Conservation (phyloP, 1,140 invertebrate species). For the Gonatopus flavifemur region DNA sequence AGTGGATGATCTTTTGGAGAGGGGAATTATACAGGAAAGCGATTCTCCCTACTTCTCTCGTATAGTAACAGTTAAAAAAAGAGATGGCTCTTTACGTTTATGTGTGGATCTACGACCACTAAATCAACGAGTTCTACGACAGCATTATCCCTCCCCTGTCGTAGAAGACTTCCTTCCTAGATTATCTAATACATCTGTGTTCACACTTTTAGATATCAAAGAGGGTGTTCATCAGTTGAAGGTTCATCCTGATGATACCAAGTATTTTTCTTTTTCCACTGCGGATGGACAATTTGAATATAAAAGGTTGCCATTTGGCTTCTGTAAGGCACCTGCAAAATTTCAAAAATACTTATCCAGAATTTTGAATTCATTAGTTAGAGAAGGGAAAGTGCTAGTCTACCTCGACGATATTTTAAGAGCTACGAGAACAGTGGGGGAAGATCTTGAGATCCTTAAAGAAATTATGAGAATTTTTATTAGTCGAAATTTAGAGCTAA, state of each 20-base stretch:
- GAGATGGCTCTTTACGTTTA: background rate
- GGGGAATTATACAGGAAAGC: slow-evolving; percentile 3
- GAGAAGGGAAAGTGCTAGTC: background rate
- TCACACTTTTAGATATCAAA: too few species aligned
- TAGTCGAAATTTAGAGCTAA: background rate
- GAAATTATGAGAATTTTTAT: background rate
- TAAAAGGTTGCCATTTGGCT: background rate
- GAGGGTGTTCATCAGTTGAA: background rate
- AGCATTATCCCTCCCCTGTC: background rate
- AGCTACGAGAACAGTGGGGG: background rate
- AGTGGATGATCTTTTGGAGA: background rate
- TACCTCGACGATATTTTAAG: too few species aligned
- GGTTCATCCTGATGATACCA: too few species aligned
- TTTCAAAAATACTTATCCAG: background rate
- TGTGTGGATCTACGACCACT: too few species aligned
- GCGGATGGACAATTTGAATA: background rate
- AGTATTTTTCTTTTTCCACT: too few species aligned
- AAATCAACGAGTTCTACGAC: background rate
- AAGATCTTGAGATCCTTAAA: background rate
- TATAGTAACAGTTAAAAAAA: background rate
- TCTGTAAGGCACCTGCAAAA: background rate
- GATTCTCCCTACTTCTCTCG: background rate
- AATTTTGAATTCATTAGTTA: background rate
- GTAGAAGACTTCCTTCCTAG: background rate
- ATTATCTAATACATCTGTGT: background rate